Evolutionary conservation across 2,888 invertebrate genomes (phyloP).

Genomic region (Mallateleia sp.): DNA sequence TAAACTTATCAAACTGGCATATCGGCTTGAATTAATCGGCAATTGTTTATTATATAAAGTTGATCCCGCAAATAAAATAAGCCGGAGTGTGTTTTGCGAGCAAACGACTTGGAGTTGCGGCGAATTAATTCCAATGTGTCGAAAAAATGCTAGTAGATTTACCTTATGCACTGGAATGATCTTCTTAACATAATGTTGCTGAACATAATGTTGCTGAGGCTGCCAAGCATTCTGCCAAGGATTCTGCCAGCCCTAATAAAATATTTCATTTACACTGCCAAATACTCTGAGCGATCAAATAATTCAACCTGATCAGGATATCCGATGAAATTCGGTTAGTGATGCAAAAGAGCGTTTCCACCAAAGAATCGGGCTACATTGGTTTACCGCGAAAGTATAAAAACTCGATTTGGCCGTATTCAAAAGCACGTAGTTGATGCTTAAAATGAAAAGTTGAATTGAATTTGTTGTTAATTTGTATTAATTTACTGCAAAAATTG

Average conservation of each 20-base stretch:
- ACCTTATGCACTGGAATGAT: slow-evolving; percentile 74
- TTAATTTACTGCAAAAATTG: too few species aligned
- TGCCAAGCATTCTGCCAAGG: slow-evolving; percentile 73
- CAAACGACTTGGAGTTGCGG: neutral
- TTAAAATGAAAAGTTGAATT: too few species aligned
- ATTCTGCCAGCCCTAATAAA: slow-evolving; percentile 77
- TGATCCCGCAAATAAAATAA: neutral
- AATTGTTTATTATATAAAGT: neutral
- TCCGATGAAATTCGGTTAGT: slow-evolving; percentile 62
- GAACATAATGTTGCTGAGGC: slow-evolving; percentile 65
- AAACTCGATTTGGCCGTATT: too few species aligned
- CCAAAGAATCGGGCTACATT: slow-evolving; percentile 60
- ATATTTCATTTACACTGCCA: slow-evolving; percentile 70
- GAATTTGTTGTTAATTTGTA: too few species aligned
- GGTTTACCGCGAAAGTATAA: too few species aligned
- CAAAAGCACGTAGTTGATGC: too few species aligned
- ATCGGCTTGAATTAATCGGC: neutral
- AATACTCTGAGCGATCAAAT: slow-evolving; percentile 27
- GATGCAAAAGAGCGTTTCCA: slow-evolving; percentile 36
- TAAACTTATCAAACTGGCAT: neutral
- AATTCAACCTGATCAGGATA: slow-evolving; percentile 8
- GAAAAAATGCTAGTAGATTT: slow-evolving; percentile 37
- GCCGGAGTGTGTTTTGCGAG: neutral
- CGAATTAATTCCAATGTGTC: slow-evolving; percentile 24
- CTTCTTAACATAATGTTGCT: slow-evolving; percentile 72